A percentile compares a stretch with the other conserved stretches of the same genome.
Conservation (phyloP, 2,797 vertebrate genomes). For the Darevskia nairensis region DNA sequence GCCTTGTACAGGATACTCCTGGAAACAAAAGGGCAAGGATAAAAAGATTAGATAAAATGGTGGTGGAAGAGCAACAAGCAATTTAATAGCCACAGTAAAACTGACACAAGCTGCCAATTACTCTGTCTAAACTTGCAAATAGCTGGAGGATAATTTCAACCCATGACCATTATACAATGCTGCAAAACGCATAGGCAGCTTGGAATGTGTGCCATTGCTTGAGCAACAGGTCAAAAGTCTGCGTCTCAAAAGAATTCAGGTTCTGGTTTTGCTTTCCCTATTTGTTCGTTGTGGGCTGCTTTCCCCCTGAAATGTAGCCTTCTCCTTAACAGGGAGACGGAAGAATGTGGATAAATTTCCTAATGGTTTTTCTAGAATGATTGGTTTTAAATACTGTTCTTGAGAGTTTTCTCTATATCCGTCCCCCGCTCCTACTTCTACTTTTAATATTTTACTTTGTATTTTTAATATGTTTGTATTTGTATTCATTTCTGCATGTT, state of each 20-base stretch:
- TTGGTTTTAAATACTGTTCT: neutral
- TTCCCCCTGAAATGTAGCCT: neutral
- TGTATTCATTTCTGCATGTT: too few species aligned
- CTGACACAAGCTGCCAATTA: neutral
- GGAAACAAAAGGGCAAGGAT: neutral
- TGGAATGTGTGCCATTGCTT: neutral
- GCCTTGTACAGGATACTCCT: neutral
- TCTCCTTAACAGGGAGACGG: neutral
- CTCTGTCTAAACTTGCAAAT: neutral
- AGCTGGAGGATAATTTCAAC: neutral
- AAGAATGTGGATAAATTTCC: neutral
- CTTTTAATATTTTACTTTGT: too few species aligned
- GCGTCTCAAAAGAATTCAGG: constrained; percentile 12
- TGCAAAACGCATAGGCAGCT: neutral
- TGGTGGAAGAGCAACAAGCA: neutral
- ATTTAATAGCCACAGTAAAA: neutral
- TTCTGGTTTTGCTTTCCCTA: neutral
- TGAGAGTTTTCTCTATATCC: neutral
- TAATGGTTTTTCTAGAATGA: neutral
- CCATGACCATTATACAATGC: neutral
- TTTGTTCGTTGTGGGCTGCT: neutral
- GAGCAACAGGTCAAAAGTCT: neutral
- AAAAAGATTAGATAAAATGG: neutral
- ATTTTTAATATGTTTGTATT: neutral
- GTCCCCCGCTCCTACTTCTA: neutral